Evolutionary conservation across 1,140 invertebrate species (phyloP).

Genomic region (Procambarus clarkii): DNA sequence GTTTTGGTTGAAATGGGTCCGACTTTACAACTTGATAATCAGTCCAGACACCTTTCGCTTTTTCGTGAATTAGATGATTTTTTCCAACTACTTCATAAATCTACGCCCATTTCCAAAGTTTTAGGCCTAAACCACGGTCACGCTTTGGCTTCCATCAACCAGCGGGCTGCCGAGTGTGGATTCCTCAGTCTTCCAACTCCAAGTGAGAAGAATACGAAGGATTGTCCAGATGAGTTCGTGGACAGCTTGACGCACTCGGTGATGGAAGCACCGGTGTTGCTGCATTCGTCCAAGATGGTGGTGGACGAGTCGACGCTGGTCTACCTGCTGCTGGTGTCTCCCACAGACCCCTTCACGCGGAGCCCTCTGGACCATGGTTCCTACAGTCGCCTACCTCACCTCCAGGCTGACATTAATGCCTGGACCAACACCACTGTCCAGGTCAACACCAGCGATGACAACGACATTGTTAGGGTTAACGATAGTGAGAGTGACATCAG

Average conservation of each 20-base stretch:
- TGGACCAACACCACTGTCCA: background rate
- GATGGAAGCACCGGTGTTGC: constrained; percentile 18
- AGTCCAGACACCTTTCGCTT: background rate
- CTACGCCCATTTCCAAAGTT: background rate
- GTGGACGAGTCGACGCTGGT: constrained; percentile 26
- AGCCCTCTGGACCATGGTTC: background rate
- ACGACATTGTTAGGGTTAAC: too few species aligned
- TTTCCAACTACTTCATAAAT: background rate
- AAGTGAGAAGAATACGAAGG: background rate
- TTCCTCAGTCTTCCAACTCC: too few species aligned
- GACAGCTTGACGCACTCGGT: constrained; percentile 25
- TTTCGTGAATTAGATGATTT: too few species aligned
- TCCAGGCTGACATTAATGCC: background rate
- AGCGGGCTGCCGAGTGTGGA: background rate
- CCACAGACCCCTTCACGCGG: constrained; percentile 17
- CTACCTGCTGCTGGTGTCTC: constrained; percentile 7
- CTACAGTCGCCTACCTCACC: background rate
- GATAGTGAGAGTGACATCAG: too few species aligned
- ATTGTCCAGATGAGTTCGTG: constrained; percentile 1
- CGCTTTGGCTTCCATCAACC: background rate
- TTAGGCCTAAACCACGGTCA: background rate
- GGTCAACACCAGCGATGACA: too few species aligned
- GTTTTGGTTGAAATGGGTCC: background rate
- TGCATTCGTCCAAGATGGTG: constrained; percentile 3
- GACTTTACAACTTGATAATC: background rate